Conservation (phyloP, 2,888 invertebrate genomes). For the Eupithecia exiguata region DNA sequence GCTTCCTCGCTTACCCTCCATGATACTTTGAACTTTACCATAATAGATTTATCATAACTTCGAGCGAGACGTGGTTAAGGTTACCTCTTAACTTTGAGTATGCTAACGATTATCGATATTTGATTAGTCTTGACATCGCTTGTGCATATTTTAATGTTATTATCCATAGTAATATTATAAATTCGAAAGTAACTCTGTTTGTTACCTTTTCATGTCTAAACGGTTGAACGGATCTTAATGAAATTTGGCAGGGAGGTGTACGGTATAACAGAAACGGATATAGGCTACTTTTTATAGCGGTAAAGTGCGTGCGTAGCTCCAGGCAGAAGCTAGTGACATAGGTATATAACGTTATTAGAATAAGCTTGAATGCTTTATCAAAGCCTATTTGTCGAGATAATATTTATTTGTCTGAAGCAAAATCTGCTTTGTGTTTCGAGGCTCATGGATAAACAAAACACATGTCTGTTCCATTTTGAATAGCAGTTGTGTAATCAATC, state of each 20-base stretch:
- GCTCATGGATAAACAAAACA: slow-evolving; percentile 18
- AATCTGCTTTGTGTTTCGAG: slow-evolving; percentile 8
- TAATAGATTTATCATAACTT: slow-evolving; percentile 36
- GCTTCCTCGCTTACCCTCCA: slow-evolving; percentile 31
- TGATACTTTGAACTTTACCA: slow-evolving; percentile 35
- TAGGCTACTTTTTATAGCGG: too few relatives aligned
- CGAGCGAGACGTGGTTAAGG: slow-evolving; percentile 26
- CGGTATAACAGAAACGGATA: too few relatives aligned
- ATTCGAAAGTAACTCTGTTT: too few relatives aligned
- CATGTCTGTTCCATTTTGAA: slow-evolving; percentile 21
- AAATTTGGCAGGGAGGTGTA: too few relatives aligned
- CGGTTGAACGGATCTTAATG: too few relatives aligned
- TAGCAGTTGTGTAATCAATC: slow-evolving; percentile 21
- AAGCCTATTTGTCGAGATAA: not conserved
- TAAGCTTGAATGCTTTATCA: not conserved
- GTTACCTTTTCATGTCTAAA: too few relatives aligned
- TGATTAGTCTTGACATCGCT: slow-evolving; percentile 6
- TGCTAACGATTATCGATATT: slow-evolving; percentile 20
- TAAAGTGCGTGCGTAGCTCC: too few relatives aligned
- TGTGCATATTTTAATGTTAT: slow-evolving; percentile 1
- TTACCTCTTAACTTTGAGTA: slow-evolving; percentile 23
- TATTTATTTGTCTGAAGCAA: slow-evolving; percentile 4
- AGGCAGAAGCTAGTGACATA: too few relatives aligned
- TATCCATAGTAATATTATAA: not conserved
- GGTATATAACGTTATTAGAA: not conserved